These are phyloP conservation scores for Rambutsinella grinnellia DNA, from an alignment of 2,888 invertebrate species.

Conservation along the genomic window DNA sequence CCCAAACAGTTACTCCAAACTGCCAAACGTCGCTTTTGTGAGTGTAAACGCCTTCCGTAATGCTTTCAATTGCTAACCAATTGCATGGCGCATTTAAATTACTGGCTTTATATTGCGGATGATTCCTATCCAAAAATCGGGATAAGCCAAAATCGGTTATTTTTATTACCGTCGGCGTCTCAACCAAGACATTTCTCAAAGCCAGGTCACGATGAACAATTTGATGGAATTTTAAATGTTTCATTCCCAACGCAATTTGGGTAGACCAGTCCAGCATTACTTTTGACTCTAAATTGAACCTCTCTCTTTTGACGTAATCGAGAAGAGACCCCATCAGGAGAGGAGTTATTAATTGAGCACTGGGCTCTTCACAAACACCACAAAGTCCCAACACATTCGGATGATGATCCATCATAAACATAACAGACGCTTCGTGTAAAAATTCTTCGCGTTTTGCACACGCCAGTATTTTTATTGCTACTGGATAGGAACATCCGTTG, in stretches of 20 bases:
- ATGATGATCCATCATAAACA: constrained; percentile 96
- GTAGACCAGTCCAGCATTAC: constrained; percentile 96
- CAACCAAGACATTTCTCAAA: constrained; percentile 78
- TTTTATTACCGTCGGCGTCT: constrained; percentile 92
- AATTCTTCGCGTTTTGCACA: constrained; percentile 96
- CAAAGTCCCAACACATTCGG: constrained; percentile 95
- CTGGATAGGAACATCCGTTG: too few relatives aligned
- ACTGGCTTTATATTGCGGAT: constrained; percentile 95
- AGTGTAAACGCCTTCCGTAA: constrained; percentile 94
- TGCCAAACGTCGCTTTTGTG: constrained; percentile 99
- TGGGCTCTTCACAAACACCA: constrained; percentile 89
- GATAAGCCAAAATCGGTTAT: constrained; percentile 99
- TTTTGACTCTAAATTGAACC: constrained; percentile 94
- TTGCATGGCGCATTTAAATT: constrained; percentile 99
- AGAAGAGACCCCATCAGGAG: constrained; percentile 96
- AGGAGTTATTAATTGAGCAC: constrained; percentile 98
- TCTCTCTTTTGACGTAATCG: constrained; percentile 93
- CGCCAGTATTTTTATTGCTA: too few relatives aligned
- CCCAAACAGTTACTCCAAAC: constrained; percentile 99
- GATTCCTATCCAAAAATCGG: constrained; percentile 92
- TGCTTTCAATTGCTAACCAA: constrained; percentile 98
- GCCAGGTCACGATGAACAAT: constrained; percentile 92
- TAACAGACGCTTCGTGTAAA: constrained; percentile 96
- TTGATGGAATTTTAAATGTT: constrained; percentile 93
- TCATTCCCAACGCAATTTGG: constrained; percentile 96